Evolutionary conservation across 1,140 invertebrate species (phyloP), one percentile per base, ranked within the genome.

Genomic region (Batillaria attramentaria): DNA sequence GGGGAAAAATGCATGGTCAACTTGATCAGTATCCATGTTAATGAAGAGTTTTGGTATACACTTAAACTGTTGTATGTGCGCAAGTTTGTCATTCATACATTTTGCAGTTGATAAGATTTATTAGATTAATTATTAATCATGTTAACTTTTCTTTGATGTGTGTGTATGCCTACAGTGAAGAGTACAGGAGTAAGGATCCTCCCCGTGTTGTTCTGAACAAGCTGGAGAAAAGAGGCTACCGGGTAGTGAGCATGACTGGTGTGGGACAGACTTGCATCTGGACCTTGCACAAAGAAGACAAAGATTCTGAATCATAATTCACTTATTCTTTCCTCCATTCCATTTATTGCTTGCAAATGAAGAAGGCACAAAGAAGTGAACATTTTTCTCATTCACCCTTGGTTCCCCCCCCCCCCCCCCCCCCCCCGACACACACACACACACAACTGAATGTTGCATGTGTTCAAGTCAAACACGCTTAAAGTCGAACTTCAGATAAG

Each of bases 211-310:
- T 92, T 20, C 81, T 92, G 18, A 83, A 92, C 80, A 89, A 91
- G 79, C 79, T 92, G 20, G 92, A 92, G 79, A 70, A 79, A 43
- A 81, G 74, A 73, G 91, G 91, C 8, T 92, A 89, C 81, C 82
- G 68, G 50, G 84, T 92, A 0, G 79, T 91, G 10, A 83, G 86
- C 24, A 89, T 90, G 86, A 86, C 90, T 77, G 92, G 91, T 10
- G 84, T 92, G 43, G 92, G 91, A 3, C 91, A 92, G 79, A 92
- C 91, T 24, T 92, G 90, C 81, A 86, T 92, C 8, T 92, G 92
- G 92, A 92, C 92, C 20, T 78, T 92, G n/a, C 81, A 90, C 77
- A 83, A 82, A 43, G 76, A 82, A 94, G 92, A 69, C 91, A 85
- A 81, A 92, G 99, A 33, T 35, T n/a, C 46, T 37, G 42, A 81